Evolutionary conservation across 92 coral and sea anemone species (phyloP), one percentile per base, ranked within the genome.

Genomic region (Phenganax marumi): DNA sequence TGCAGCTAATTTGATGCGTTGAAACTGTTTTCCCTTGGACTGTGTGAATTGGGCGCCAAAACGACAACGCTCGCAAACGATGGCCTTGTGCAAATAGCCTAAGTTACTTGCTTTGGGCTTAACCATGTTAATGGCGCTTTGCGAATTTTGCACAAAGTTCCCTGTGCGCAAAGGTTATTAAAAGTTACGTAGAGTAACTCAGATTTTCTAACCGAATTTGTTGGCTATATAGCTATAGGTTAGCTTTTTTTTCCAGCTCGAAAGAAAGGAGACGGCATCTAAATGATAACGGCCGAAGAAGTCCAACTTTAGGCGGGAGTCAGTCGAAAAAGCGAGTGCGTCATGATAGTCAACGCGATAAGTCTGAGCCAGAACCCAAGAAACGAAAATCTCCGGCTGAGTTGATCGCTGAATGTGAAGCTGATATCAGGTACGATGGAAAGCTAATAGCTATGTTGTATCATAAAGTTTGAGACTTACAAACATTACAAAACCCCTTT

Each of bases 261-360:
- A 77, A 70, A 12, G 56, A 77, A 26, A 77, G 17, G 47, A 51
- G 10, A 10, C 49, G 25, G 18, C 57, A 8, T 17, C 84, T 88
- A 21, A 88, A 73, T 18, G 81, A 81, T 12, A 75, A 86, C 57
- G 85, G 92, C 16, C 90, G 92, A 81, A 90, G 98, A 54, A 95
- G 98, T 86, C 95, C 95, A 25, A 92, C 93, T 73, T 89, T 75
- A 84, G 98, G 92, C 68, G 80, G 87, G 60, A 94, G 87, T 62
- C 79, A 84, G 75, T 63, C 82, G 50, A 81, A 53, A 55, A 95
- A 95, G 86, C 89, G 98, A 26, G 81, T 91, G 43, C 91, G 97
- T 49, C 92, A 86, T 19, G 89, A 89, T 72, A 89, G 88, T 88
- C 95, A 95, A 52, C 80, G 86, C 50, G 85, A 75, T 53, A 85